Conservation (phyloP, 2,888 invertebrate species). For the Zeuzera pyrina region DNA sequence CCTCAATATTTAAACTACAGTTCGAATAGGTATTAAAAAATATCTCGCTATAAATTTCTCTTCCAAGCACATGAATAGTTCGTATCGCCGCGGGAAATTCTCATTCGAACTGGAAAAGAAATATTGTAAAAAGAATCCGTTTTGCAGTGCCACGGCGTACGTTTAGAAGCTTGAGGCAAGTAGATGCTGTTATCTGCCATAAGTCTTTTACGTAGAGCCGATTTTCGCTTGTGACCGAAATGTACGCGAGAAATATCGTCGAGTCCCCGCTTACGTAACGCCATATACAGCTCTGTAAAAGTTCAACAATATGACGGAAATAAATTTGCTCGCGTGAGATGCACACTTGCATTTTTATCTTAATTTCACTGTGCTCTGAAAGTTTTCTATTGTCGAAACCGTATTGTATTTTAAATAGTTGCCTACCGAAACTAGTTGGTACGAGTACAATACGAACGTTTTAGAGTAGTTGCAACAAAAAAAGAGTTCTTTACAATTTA, state of each 20-base stretch:
- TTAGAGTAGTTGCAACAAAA: too few species aligned
- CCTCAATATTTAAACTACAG: constrained; percentile 33
- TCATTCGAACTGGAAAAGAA: constrained; percentile 37
- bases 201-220: background rate
- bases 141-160: constrained; percentile 19
- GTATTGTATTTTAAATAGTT: too few species aligned
- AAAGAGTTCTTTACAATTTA: too few species aligned
- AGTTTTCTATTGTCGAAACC: too few species aligned
- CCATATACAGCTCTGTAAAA: constrained; percentile 13
- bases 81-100: constrained; percentile 31
- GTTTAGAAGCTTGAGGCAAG: background rate
- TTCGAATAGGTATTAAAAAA: constrained; percentile 26
- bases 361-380: too few species aligned
- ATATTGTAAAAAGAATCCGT: constrained; percentile 35
- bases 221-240: background rate
- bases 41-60: constrained; percentile 25
- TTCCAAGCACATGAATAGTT: constrained; percentile 27
- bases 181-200: background rate
- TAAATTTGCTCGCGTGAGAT: constrained; percentile 21
- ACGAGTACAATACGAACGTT: too few species aligned
- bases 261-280: constrained; percentile 10
- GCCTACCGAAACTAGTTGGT: too few species aligned
- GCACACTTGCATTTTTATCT: constrained; percentile 10
- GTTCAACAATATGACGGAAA: constrained; percentile 27
- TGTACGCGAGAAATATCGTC: constrained; percentile 2